Percentiles rank a stretch among this genome's conserved stretches.
These are phyloP conservation scores for Clarias platycephalus DNA, from an alignment of 2,797 vertebrate genomes.

Conservation along the genomic window DNA sequence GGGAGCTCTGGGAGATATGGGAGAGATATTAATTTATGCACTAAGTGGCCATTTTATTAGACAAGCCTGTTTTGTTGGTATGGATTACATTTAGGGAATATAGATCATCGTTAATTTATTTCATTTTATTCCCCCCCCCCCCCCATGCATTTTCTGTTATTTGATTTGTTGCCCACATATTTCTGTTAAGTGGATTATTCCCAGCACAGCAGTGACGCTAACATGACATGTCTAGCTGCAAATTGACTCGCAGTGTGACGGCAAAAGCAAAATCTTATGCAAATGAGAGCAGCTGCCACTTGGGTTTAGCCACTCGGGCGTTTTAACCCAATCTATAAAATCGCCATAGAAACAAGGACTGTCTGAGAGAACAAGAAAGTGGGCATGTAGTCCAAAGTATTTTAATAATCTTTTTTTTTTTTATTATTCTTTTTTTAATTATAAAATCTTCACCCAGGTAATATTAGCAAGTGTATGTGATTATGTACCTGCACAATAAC, in stretches of 20 bases:
- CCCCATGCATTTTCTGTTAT: not conserved
- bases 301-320: not conserved
- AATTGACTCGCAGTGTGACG: not conserved
- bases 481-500: not conserved
- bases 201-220: not conserved
- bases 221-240: not conserved
- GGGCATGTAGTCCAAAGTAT: not conserved
- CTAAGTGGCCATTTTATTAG: not conserved
- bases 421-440: too few species aligned
- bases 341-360: not conserved
- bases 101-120: not conserved
- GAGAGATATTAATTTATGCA: not conserved
- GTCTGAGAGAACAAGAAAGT: not conserved
- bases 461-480: not conserved
- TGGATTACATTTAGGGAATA: not conserved
- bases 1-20: not conserved
- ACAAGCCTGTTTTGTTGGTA: not conserved
- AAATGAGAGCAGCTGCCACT: not conserved
- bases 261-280: conserved; percentile 6
- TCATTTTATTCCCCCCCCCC: too few species aligned
- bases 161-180: not conserved
- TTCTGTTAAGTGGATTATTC: not conserved
- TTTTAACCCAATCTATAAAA: not conserved
- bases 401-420: not conserved
- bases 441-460: not conserved